Conservation (phyloP, 2,888 invertebrate genomes). For the Tillus elongatus region DNA sequence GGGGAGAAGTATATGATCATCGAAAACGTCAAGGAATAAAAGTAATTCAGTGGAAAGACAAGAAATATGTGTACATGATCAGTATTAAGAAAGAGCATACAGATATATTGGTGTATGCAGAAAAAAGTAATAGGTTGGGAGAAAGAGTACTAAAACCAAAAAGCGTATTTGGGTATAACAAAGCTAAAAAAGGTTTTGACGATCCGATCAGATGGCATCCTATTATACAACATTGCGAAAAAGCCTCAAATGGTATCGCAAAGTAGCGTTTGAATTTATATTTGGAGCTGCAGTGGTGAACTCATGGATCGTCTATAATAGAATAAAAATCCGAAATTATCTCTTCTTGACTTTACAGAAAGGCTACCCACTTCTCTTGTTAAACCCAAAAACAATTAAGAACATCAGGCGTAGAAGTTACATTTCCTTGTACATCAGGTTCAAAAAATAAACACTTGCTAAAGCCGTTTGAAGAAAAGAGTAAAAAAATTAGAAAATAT, state of each 20-base stretch:
- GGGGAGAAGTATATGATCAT: neutral
- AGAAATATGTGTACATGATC: slow-evolving; percentile 1
- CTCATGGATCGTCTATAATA: slow-evolving; percentile 3
- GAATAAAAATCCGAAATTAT: neutral
- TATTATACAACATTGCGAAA: slow-evolving; percentile 1
- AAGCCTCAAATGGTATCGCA: slow-evolving; percentile 2
- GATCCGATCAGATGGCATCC: slow-evolving; percentile 2
- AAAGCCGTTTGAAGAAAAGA: neutral
- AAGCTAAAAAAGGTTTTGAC: slow-evolving; percentile 7
- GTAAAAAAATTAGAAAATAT: neutral
- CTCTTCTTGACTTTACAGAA: neutral
- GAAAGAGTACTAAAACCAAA: neutral
- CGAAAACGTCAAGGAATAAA: neutral
- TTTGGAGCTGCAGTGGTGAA: neutral
- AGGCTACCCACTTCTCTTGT: too few species aligned
- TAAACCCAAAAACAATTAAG: too few species aligned
- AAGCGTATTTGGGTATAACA: slow-evolving; percentile 2
- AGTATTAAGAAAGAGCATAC: neutral
- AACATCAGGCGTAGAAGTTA: too few species aligned
- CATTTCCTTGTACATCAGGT: too few species aligned
- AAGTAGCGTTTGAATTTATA: slow-evolving; percentile 1
- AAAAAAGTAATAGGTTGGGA: neutral
- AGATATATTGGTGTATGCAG: neutral
- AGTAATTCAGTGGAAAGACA: slow-evolving; percentile 3
- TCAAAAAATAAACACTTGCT: neutral